Percentiles rank a stretch among this genome's conserved stretches.
Evolutionary conservation across 2,888 invertebrate genomes (phyloP).

Genomic region (Cephus runcator): DNA sequence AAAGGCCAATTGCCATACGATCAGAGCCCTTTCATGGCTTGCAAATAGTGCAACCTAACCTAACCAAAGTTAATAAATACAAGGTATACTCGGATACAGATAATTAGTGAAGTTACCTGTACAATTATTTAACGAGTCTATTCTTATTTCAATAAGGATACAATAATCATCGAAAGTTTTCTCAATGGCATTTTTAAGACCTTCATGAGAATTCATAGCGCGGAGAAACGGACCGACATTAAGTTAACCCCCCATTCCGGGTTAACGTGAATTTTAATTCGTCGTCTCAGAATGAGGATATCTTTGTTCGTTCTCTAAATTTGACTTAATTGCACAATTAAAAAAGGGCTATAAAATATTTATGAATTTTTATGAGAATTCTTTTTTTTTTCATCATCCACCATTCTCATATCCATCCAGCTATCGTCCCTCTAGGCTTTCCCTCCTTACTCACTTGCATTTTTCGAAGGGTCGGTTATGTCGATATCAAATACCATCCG

Average conservation of each 20-base stretch:
- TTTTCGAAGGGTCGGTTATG: slow-evolving; percentile 26
- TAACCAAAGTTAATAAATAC: background rate
- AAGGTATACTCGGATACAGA: background rate
- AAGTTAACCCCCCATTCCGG: background rate
- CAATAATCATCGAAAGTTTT: background rate
- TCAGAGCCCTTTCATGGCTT: background rate
- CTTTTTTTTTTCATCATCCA: slow-evolving; percentile 30
- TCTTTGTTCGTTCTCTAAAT: slow-evolving; percentile 6
- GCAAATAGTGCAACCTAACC: background rate
- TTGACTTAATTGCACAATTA: slow-evolving; percentile 42
- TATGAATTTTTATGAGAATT: slow-evolving; percentile 45
- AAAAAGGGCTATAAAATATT: slow-evolving; percentile 46
- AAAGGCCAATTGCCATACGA: background rate
- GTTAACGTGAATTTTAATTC: background rate
- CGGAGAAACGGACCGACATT: background rate
- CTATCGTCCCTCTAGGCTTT: background rate
- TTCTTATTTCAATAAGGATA: background rate
- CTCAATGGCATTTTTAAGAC: background rate
- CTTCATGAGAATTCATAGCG: background rate
- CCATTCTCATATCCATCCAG: background rate
- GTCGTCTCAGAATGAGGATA: background rate
- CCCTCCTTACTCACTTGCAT: slow-evolving; percentile 15
- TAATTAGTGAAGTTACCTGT: background rate
- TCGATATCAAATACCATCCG: slow-evolving; percentile 18
- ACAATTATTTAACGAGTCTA: background rate